Base-by-base conservation (phyloP, 2,797 vertebrate species). In the Ctenochaetus hawaiiensis region DNA sequence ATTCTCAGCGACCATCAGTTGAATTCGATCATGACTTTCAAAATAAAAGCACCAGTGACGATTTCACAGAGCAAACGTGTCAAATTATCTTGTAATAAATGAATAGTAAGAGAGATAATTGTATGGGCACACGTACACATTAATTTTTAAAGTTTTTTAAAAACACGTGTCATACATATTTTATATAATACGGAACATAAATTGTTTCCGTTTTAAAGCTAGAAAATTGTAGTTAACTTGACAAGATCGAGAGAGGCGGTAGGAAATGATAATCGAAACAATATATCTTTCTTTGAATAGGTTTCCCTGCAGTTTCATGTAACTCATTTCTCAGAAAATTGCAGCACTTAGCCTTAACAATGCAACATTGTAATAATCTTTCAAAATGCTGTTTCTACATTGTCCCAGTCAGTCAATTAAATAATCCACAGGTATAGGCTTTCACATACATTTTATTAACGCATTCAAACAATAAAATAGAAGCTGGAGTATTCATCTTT, bases 241-340 rank as follows among this genome's bases (percentile, higher is more conserved):
- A 77, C 11, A 30, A 60, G 52, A 45, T 17, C 7, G 17, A 22
- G 34, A 43, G 45, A 11, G 16, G 9, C 1, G 8, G 16, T 61
- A 47, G 49, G 56, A 80, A 70, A 80, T 45, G 20, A 49, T 23
- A 57, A 61, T 44, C 34, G 10, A 81, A 72, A 75, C 48, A 67
- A 37, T 59, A 4, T 26, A 22, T 62, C 10, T 63, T 69, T 44
- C 65, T 70, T 80, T 53, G 44, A 69, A 53, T 30, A 44, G 41
- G 8, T 63, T 74, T 54, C 20, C 7, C 75, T 44, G 70, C 34
- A 22, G 11, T 13, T 58, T 2, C 7, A 14, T 54, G 4, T 48
- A n/a, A 41, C 39, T 41, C 8, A 41, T 34, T 34, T 34, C 30
- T 34, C 30, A 34, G 30, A 34, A 34, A 34, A 34, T 34, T 34